phyloP scores from a whole-genome alignment of 2,113 vertebrate genomes.

The Argyrosomus japonicus region DNA sequence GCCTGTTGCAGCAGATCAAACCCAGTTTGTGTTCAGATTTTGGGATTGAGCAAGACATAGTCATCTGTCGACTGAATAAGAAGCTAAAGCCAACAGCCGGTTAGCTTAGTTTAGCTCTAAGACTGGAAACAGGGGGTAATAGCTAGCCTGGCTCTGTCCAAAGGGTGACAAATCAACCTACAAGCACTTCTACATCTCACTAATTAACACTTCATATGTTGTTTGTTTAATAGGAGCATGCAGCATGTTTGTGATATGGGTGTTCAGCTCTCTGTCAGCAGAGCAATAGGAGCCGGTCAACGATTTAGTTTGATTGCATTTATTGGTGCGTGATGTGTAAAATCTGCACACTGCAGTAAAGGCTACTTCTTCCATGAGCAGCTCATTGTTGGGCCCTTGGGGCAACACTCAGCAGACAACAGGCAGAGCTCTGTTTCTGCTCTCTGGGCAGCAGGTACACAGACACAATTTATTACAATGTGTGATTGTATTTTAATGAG shows the following conservation, averaged over 20 bases:
- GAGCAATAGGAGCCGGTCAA: background rate
- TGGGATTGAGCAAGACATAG: background rate
- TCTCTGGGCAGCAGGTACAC: background rate
- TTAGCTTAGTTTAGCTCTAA: background rate
- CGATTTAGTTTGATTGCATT: background rate
- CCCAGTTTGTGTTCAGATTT: background rate
- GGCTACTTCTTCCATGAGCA: conserved; percentile 3
- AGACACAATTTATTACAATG: background rate
- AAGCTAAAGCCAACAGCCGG: too few species aligned
- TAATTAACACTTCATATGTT: background rate
- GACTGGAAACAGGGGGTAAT: background rate
- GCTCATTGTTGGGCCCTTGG: background rate
- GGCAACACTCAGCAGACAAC: conserved; percentile 20
- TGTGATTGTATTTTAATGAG: background rate
- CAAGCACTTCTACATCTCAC: background rate
- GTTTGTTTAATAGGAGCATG: background rate
- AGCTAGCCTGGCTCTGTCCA: background rate
- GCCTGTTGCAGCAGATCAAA: conserved; percentile 17
- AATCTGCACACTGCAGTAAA: conserved; percentile 9
- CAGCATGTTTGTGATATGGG: background rate
- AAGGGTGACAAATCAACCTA: background rate
- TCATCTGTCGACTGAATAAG: background rate
- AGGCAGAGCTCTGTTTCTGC: conserved; percentile 18
- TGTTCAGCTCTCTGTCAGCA: background rate
- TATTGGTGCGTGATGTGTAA: conserved; percentile 33